A percentile compares a stretch with the other conserved stretches of the same genome.
These are phyloP conservation scores for Ailuropoda melanoleuca DNA, from an alignment of 2,113 vertebrate species.

Conservation along the genomic window DNA sequence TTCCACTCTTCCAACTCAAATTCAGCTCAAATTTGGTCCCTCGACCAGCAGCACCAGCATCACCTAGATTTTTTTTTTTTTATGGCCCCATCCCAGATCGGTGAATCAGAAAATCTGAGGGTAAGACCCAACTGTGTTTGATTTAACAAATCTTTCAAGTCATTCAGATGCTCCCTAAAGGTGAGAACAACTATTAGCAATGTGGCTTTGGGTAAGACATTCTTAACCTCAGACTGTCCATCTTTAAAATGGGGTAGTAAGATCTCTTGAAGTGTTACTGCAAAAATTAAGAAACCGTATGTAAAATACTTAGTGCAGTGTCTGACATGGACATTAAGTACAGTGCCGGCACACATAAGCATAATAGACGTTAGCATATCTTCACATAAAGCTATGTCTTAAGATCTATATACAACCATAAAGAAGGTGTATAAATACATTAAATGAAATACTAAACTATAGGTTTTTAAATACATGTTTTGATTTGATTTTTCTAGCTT, in stretches of 20 bases:
- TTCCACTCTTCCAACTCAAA: neutral
- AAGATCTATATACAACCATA: neutral
- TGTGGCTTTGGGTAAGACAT: neutral
- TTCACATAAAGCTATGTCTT: neutral
- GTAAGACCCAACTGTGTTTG: neutral
- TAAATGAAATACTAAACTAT: neutral
- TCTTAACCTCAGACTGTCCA: neutral
- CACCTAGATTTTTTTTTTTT: neutral
- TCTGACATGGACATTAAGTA: neutral
- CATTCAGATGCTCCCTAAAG: neutral
- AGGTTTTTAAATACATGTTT: neutral
- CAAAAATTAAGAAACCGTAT: neutral
- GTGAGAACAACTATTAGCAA: neutral
- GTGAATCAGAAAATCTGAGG: neutral
- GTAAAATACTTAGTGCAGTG: neutral
- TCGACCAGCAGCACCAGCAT: neutral
- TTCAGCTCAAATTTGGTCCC: neutral
- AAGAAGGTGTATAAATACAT: neutral
- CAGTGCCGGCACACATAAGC: neutral
- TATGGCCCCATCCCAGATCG: neutral
- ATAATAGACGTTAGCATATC: neutral
- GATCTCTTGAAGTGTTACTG: neutral
- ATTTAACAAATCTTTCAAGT: neutral
- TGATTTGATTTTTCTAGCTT: neutral
- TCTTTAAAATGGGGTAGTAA: neutral